These are phyloP conservation scores for Aleiodes alternator DNA, from an alignment of 2,888 invertebrate species.

Conservation along the genomic window DNA sequence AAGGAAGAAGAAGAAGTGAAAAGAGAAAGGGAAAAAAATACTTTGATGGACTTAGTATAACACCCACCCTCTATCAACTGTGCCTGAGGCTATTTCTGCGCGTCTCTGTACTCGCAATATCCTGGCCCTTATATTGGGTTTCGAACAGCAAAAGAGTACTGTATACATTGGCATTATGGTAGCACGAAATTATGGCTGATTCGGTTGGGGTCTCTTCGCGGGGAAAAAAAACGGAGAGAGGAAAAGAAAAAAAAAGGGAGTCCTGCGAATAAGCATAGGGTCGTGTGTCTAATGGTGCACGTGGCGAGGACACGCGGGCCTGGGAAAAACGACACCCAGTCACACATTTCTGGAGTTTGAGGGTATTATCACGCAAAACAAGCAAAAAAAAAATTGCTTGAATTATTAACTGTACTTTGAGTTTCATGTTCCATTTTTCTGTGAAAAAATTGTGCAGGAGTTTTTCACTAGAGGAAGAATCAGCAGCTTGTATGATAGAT, in stretches of 20 bases:
- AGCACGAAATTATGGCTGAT: conserved; percentile 21
- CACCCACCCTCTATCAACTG: conserved; percentile 19
- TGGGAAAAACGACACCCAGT: conserved; percentile 25
- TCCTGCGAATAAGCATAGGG: conserved; percentile 7
- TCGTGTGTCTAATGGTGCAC: conserved; percentile 32
- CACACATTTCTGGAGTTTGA: conserved; percentile 22
- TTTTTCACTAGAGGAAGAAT: too few relatives aligned
- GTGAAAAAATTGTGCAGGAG: too few relatives aligned
- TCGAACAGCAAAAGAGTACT: conserved; percentile 19
- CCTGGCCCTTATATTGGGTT: conserved; percentile 29
- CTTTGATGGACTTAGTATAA: conserved; percentile 32
- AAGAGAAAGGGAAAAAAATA: neutral
- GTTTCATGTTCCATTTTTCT: too few relatives aligned
- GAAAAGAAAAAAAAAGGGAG: conserved; percentile 4
- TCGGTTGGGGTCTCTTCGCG: conserved; percentile 1
- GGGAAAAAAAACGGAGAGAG: neutral
- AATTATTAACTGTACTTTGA: too few relatives aligned
- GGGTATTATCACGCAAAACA: conserved; percentile 7
- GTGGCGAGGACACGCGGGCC: conserved; percentile 8
- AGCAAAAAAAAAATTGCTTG: too few relatives aligned
- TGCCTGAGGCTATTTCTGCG: conserved; percentile 10
- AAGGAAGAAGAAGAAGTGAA: neutral
- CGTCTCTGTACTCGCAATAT: conserved; percentile 19
- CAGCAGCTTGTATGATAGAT: neutral
- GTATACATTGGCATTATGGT: conserved; percentile 1